Conservation (phyloP, 35 echinoderm and acorn worm genomes). For the Diadema setosum region DNA sequence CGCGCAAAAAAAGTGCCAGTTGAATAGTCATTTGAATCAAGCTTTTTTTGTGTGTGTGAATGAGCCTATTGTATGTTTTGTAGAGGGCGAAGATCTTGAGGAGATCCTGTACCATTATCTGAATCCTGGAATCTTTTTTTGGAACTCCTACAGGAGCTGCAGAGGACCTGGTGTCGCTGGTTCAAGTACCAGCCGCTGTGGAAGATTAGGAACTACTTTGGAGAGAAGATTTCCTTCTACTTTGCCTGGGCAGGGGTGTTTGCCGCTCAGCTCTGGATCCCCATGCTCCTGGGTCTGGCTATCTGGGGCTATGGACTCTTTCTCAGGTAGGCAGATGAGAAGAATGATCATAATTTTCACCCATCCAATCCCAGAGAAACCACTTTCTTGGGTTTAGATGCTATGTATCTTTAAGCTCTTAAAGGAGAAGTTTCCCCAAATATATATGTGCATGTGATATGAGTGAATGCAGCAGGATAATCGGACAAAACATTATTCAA, state of each 20-base stretch:
- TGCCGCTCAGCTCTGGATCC: conserved; percentile 77
- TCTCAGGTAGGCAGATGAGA: conserved; percentile 90
- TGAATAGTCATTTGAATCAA: too few relatives aligned
- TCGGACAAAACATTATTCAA: too few relatives aligned
- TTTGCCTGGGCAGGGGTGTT: conserved; percentile 94
- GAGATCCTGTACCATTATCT: too few relatives aligned
- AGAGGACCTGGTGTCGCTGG: conserved; percentile 82
- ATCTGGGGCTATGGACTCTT: conserved; percentile 89
- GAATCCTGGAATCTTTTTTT: conserved; percentile 13
- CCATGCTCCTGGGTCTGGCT: conserved; percentile 78
- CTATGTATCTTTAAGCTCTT: neutral
- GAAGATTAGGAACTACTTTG: conserved; percentile 99
- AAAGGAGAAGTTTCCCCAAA: too few relatives aligned
- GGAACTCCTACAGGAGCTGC: conserved; percentile 61
- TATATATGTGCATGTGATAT: neutral
- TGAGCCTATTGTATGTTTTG: too few relatives aligned
- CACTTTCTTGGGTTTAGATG: too few relatives aligned
- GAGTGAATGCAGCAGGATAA: neutral
- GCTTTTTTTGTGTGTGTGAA: too few relatives aligned
- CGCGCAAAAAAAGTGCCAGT: too few relatives aligned
- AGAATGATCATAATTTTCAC: too few relatives aligned
- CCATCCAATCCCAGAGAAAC: too few relatives aligned
- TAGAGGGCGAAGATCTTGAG: too few relatives aligned
- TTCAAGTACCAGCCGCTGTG: conserved; percentile 91
- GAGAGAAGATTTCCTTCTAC: conserved; percentile 95